phyloP scores from a whole-genome alignment of 2,888 invertebrate genomes.

The Trileptium ribeirensis region DNA sequence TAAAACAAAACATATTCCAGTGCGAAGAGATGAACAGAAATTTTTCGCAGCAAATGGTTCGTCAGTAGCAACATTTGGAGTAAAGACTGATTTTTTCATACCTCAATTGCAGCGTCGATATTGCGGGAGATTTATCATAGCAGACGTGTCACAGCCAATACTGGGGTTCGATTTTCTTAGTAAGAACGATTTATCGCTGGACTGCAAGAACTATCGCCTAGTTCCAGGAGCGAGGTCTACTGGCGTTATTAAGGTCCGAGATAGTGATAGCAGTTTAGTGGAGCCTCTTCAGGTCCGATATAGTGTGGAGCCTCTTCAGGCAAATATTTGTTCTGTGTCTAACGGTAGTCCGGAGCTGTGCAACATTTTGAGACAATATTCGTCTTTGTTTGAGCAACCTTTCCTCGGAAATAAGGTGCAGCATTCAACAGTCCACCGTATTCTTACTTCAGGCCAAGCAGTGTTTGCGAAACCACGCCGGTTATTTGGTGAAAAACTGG shows the following conservation, averaged over 20 bases:
- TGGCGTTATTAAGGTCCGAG: not conserved
- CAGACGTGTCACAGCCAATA: not conserved
- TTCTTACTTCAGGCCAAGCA: not conserved
- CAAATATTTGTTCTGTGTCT: too few species aligned
- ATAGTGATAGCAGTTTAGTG: not conserved
- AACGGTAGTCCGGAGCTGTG: not conserved
- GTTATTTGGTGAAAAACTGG: not conserved
- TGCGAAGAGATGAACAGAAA: not conserved
- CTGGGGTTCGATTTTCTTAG: not conserved
- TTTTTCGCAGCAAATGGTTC: not conserved
- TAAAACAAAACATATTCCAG: not conserved
- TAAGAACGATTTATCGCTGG: not conserved
- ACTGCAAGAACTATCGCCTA: not conserved
- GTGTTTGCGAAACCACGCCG: not conserved
- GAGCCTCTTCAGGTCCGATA: not conserved
- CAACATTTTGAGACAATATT: not conserved
- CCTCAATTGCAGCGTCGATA: not conserved
- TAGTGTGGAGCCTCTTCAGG: too few species aligned
- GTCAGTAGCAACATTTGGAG: not conserved
- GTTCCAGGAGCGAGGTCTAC: not conserved
- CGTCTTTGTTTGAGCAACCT: not conserved
- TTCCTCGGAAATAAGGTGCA: not conserved
- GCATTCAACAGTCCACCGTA: not conserved
- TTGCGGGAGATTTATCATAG: not conserved
- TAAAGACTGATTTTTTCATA: not conserved